Conservation (phyloP, 2,113 vertebrate genomes). For the Rhinichthys klamathensis region DNA sequence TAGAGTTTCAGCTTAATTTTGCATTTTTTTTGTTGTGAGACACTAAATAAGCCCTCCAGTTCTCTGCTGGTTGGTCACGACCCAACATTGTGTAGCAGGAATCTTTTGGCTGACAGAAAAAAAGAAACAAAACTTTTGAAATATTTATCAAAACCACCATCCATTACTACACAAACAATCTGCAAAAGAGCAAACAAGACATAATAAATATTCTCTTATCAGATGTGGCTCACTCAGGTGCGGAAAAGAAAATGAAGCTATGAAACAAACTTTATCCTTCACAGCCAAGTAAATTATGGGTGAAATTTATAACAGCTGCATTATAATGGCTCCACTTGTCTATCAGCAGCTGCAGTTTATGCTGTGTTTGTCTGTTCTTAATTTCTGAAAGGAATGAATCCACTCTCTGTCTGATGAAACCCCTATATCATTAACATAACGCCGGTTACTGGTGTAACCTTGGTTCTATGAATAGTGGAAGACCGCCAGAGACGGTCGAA, state of each 20-base stretch:
- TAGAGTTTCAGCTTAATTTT: constrained; percentile 1
- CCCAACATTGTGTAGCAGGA: background rate
- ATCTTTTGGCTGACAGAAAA: background rate
- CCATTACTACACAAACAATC: background rate
- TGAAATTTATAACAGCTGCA: background rate
- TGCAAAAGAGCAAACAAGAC: background rate
- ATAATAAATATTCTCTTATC: background rate
- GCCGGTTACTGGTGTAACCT: no score
- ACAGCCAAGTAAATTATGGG: background rate
- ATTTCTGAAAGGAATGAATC: background rate
- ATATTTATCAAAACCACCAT: background rate
- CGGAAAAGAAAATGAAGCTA: constrained; percentile 9
- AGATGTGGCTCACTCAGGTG: constrained; percentile 23
- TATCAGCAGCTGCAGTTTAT: background rate
- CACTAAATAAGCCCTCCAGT: constrained; percentile 15
- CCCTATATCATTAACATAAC: constrained; percentile 24
- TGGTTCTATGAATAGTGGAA: no score
- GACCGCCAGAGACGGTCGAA: no score
- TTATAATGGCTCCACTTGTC: background rate
- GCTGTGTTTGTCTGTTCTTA: background rate
- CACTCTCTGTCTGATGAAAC: background rate
- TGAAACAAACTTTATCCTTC: constrained; percentile 10
- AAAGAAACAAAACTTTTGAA: background rate
- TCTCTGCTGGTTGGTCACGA: background rate
- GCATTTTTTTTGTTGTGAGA: constrained; percentile 12